Evolutionary conservation across 2,797 vertebrate species (phyloP), one percentile per base, ranked within the genome.

Genomic region (Melanotaenia boesemani): DNA sequence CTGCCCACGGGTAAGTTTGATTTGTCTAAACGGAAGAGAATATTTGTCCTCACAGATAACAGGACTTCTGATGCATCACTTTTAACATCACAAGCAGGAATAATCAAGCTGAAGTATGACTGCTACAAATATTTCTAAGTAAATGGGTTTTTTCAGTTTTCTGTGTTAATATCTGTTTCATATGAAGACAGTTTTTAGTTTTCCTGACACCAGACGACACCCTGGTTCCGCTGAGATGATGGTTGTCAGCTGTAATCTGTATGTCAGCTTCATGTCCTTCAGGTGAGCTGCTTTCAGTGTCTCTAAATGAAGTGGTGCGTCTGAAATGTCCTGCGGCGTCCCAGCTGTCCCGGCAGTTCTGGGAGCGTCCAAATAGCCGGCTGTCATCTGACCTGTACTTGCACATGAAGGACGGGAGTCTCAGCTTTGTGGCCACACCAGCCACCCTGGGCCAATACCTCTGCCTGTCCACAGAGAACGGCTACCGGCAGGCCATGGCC

Each of bases 371-470:
- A 5, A 87, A 89, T 87, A 86, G 84, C 55, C 84, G 82, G 0
- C 85, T 95, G 70, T 90, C 92, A 1, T 68, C 91, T 0, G 79
- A 88, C 36, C 83, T 93, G 44, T 95, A 94, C 89, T 77, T 95
- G 3, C 86, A 88, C 76, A 64, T 83, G 18, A 63, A 75, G 1
- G 86, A 91, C 0, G 87, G 92, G 0, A 85, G 85, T 41, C 87
- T 95, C 39, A 90, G 75, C 74, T 95, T 95, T n/a, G 90, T 95
- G 80, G 94, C 92, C 74, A 93, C 92, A 0, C 90, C 93, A 0
- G 69, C 85, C 57, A 93, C 94, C 0, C 82, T 95, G 61, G 95
- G 94, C 22, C 81, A 81, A 63, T 95, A 95, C 83, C 63, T 89
- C 34, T 95, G 95, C 70, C 68, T 92, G 77, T 89, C 93, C 12